phyloP scores from a whole-genome alignment of 2,797 vertebrate species.

The Hydrolagus colliei region DNA sequence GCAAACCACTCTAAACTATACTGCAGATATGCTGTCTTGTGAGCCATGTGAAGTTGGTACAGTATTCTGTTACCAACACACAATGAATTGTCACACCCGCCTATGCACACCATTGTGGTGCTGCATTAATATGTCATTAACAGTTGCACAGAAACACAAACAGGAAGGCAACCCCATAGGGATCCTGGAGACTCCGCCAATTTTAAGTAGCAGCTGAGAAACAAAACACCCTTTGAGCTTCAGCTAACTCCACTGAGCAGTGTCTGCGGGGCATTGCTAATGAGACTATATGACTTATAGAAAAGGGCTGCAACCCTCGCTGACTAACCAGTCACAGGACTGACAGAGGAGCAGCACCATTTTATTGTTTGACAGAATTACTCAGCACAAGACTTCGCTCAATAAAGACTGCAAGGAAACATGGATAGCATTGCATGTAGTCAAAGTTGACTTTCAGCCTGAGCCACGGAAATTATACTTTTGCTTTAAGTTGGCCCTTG shows the following conservation, averaged over 20 bases:
- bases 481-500: background rate
- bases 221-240: background rate
- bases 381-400: background rate
- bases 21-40: too few relatives aligned
- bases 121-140: background rate
- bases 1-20: too few relatives aligned
- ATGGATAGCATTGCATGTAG: background rate
- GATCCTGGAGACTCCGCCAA: background rate
- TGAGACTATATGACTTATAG: background rate
- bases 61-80: too few relatives aligned
- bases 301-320: background rate
- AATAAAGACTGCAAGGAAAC: background rate
- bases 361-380: background rate
- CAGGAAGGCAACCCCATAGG: background rate
- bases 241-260: background rate
- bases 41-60: too few relatives aligned
- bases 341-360: background rate
- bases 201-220: background rate
- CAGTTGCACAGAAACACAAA: background rate
- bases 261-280: background rate
- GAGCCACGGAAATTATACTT: conserved; percentile 1
- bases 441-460: background rate
- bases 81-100: background rate
- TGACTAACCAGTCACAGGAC: background rate
- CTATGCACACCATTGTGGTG: too few relatives aligned